phyloP scores from a whole-genome alignment of 1,140 invertebrate genomes.

The Zophobas atratus region DNA sequence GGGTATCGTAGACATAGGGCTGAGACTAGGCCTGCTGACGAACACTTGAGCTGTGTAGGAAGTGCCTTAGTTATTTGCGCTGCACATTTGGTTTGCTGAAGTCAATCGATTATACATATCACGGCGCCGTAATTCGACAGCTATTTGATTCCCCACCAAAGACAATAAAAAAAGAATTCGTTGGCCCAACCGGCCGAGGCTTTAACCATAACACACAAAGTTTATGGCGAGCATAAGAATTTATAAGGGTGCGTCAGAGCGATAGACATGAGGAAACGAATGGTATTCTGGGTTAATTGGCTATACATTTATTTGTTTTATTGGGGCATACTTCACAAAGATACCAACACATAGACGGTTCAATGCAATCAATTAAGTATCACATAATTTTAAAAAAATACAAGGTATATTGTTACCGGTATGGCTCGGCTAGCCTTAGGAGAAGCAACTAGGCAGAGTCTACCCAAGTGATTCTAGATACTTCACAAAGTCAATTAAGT shows the following conservation, averaged over 20 bases:
- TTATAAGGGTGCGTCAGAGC: constrained; percentile 22
- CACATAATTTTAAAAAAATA: no score
- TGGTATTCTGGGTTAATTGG: not conserved
- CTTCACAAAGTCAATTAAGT: no score
- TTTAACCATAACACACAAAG: constrained; percentile 1
- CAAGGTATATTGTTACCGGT: no score
- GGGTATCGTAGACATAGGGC: constrained; percentile 72
- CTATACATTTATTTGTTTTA: no score
- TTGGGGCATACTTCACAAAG: no score
- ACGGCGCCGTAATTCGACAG: constrained; percentile 10
- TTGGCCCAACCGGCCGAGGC: not conserved
- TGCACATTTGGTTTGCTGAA: constrained; percentile 30
- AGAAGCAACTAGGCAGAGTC: no score
- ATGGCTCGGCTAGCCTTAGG: no score
- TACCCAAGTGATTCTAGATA: no score
- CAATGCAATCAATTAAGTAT: no score
- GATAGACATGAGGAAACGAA: not conserved
- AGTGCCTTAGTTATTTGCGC: constrained; percentile 24
- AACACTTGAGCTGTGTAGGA: constrained; percentile 65
- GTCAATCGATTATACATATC: constrained; percentile 30
- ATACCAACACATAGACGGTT: no score
- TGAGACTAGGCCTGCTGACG: constrained; percentile 72
- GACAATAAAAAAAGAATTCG: constrained; percentile 5
- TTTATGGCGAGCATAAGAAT: not conserved
- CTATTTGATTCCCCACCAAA: not conserved